Evolutionary conservation across 2,113 vertebrate genomes (phyloP).

Genomic region (Pygoscelis antarcticus): DNA sequence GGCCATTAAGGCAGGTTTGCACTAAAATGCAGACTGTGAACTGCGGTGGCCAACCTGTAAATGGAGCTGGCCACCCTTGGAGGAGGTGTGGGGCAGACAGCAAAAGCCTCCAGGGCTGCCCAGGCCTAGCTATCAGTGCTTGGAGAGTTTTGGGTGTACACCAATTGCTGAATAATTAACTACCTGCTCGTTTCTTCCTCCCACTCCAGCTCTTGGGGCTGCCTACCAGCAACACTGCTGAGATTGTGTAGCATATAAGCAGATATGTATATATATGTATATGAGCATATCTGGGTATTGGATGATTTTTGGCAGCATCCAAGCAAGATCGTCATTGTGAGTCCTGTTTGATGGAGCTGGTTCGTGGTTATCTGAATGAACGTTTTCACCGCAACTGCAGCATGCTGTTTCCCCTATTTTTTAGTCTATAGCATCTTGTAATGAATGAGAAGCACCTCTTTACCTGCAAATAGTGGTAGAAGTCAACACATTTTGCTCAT

Average conservation of each 20-base stretch:
- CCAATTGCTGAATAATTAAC: background rate
- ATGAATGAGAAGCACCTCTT: background rate
- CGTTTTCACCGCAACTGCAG: background rate
- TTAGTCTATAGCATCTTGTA: background rate
- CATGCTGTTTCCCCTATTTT: background rate
- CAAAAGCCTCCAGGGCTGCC: background rate
- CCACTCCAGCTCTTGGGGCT: background rate
- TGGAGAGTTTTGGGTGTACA: background rate
- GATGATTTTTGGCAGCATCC: background rate
- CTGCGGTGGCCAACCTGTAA: background rate
- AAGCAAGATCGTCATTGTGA: rapidly evolving
- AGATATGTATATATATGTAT: rapidly evolving
- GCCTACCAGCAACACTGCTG: background rate
- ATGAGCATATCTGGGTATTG: background rate
- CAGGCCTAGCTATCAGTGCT: background rate
- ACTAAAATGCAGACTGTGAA: background rate
- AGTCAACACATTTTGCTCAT: background rate
- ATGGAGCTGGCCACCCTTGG: background rate
- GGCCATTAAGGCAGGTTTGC: background rate
- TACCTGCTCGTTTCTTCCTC: background rate
- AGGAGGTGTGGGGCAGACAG: background rate
- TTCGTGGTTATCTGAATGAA: background rate
- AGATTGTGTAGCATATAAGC: background rate
- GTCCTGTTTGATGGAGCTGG: background rate
- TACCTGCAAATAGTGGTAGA: background rate